phyloP scores from a whole-genome alignment of 2,113 vertebrate species.

The Tautogolabrus adspersus region DNA sequence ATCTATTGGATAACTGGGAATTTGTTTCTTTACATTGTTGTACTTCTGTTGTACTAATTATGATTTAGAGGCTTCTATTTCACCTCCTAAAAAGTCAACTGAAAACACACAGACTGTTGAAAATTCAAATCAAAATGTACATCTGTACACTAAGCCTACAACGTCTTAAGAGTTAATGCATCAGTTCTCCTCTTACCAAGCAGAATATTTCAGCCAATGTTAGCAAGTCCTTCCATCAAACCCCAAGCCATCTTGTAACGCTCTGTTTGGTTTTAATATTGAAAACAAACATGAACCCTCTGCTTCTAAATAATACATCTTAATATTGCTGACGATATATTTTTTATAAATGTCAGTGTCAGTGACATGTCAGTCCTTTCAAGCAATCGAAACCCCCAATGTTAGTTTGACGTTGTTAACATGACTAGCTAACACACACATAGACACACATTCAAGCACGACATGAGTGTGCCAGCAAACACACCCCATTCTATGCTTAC shows the following conservation, averaged over 20 bases:
- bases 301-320: conserved; percentile 56
- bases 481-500: conserved; percentile 35
- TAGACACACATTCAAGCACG: conserved; percentile 12
- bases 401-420: conserved; percentile 13
- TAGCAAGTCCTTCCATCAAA: background rate
- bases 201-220: no score
- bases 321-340: conserved; percentile 4
- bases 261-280: conserved; percentile 31
- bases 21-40: no score
- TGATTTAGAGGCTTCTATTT: no score
- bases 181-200: no score
- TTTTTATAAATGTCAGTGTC: conserved; percentile 42
- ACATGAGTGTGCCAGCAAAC: conserved; percentile 10
- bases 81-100: no score
- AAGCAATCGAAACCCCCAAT: conserved; percentile 2
- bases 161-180: no score
- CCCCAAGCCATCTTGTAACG: conserved; percentile 12
- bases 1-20: no score
- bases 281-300: conserved; percentile 14
- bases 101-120: no score
- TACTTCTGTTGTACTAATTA: no score
- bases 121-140: no score
- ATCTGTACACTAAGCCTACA: no score
- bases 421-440: conserved; percentile 26
- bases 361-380: conserved; percentile 10